phyloP scores from a whole-genome alignment of 2,113 vertebrate species.

The Typhlomys cinereus region DNA sequence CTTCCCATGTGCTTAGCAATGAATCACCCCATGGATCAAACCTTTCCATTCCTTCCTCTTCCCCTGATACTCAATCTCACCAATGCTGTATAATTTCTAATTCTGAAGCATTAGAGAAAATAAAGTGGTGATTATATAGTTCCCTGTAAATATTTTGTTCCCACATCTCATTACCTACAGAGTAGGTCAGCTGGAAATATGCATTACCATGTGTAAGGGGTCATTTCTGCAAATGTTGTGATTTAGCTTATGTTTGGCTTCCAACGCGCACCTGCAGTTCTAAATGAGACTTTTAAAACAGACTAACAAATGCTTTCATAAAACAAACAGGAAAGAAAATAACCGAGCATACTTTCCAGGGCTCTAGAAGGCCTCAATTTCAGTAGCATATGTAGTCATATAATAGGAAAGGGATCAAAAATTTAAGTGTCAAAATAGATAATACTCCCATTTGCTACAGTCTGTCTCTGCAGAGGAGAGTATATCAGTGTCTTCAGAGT shows the following conservation, averaged over 20 bases:
- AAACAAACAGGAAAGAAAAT: constrained; percentile 42
- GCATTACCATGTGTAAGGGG: neutral
- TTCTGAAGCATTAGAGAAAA: neutral
- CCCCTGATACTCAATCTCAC: neutral
- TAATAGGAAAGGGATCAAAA: constrained; percentile 17
- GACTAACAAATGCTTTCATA: constrained; percentile 35
- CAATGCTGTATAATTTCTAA: neutral
- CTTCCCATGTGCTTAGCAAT: neutral
- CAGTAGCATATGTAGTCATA: neutral
- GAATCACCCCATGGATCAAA: neutral
- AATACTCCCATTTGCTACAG: neutral
- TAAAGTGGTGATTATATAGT: neutral
- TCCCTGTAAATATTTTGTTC: constrained; percentile 46
- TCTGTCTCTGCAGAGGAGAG: neutral
- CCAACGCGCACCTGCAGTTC: constrained; percentile 20
- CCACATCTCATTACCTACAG: neutral
- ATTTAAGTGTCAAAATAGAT: neutral
- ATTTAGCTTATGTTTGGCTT: constrained; percentile 13
- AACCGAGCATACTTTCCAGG: neutral
- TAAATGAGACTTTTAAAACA: constrained; percentile 41
- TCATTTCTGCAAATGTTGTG: neutral
- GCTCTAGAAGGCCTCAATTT: neutral
- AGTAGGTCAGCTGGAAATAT: constrained; percentile 24
- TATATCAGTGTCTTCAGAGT: neutral
- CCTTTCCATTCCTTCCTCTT: neutral